Evolutionary conservation across 2,888 invertebrate species (phyloP), one percentile per base, ranked within the genome.

Genomic region (Tiliacea aurago): DNA sequence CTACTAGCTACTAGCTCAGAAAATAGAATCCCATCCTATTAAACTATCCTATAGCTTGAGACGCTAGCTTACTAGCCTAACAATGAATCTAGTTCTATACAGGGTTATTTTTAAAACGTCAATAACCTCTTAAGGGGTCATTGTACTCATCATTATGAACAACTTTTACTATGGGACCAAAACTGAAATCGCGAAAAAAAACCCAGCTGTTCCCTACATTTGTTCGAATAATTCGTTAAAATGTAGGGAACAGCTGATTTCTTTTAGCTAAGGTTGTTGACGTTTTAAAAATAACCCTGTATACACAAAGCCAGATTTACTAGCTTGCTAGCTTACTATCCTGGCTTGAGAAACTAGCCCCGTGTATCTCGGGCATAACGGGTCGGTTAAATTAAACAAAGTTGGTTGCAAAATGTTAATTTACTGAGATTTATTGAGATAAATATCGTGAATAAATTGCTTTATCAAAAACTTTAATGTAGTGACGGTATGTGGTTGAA

Each of bases 361-460:
- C n/a, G 6, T n/a, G 49, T 49, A 6, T n/a, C 33, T 33, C 6
- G 10, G 13, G 33, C n/a, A 33, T 49, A 64, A 33, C 49, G 10
- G 33, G 15, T 33, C 58, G 76, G 78, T 70, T 83, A 78, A 81
- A 71, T 78, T 68, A 74, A 80, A 82, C 62, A 71, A 69, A 68
- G 75, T 74, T 79, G 63, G 70, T 86, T 84, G 66, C 81, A 78
- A 79, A 85, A 88, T 81, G 80, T 81, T 80, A 85, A 88, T 85
- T 87, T 80, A 70, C 77, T 47, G 63, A 81, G 87, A 87, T 84
- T 87, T 87, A 87, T 87, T 77, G 53, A 67, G 74, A 83, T 84
- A 78, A 81, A 71, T 81, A 80, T 72, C 67, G 58, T 51, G 76
- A 81, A 86, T 87, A 86, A 85, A 84, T 83, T 84, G 73, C 73